Conservation (phyloP, 1,140 invertebrate genomes). For the Cydia strobilella region DNA sequence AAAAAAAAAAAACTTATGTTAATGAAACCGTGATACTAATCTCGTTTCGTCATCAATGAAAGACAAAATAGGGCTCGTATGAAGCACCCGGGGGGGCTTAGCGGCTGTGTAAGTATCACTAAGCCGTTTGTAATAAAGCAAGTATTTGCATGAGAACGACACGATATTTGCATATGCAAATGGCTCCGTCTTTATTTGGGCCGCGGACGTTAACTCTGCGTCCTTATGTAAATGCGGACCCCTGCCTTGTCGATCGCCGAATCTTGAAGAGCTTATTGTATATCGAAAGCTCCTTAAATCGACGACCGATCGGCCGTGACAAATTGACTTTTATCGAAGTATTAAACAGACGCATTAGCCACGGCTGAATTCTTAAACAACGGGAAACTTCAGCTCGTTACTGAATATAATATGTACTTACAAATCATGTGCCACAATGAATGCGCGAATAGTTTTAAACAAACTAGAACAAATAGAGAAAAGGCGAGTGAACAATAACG, state of each 20-base stretch:
- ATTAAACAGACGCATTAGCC: slow-evolving; percentile 45
- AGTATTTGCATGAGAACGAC: slow-evolving; percentile 74
- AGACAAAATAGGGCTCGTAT: slow-evolving; percentile 51
- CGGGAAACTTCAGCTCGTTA: slow-evolving; percentile 38
- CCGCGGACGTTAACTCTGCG: slow-evolving; percentile 63
- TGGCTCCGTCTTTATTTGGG: slow-evolving; percentile 76
- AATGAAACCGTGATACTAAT: slow-evolving; percentile 21
- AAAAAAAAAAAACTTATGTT: slow-evolving; percentile 22
- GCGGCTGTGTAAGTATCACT: slow-evolving; percentile 69
- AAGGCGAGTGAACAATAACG: slow-evolving; percentile 63
- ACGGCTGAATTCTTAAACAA: slow-evolving; percentile 44
- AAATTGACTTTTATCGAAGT: slow-evolving; percentile 41
- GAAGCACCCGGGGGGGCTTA: slow-evolving; percentile 52
- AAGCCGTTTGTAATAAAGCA: slow-evolving; percentile 76
- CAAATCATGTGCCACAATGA: slow-evolving; percentile 46
- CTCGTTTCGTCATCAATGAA: slow-evolving; percentile 29
- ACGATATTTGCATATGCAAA: slow-evolving; percentile 77
- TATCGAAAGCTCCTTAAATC: slow-evolving; percentile 42
- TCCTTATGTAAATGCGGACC: slow-evolving; percentile 67
- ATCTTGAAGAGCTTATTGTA: slow-evolving; percentile 50
- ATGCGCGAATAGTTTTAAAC: slow-evolving; percentile 41
- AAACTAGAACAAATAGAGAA: slow-evolving; percentile 51
- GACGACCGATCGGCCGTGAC: slow-evolving; percentile 42
- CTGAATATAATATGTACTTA: slow-evolving; percentile 43
- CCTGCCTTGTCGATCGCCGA: slow-evolving; percentile 47